Evolutionary conservation across 2,113 vertebrate genomes (phyloP).

Genomic region (Microtus montanus): DNA sequence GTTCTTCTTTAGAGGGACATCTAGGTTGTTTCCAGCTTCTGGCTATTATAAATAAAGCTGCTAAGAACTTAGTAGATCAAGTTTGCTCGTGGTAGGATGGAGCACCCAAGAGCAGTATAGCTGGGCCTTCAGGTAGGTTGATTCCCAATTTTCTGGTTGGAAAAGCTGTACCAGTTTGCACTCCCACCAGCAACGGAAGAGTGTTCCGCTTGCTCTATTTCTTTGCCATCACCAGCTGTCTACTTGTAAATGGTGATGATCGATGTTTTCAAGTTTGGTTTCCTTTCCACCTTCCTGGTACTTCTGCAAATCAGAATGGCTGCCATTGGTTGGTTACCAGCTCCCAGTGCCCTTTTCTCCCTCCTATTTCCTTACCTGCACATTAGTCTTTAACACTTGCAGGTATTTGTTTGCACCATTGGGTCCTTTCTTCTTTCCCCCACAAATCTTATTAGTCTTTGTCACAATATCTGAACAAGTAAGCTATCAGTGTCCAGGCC

Average conservation of each 20-base stretch:
- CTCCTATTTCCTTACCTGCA: background rate
- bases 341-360: background rate
- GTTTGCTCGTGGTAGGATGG: background rate
- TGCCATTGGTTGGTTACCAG: background rate
- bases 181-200: background rate
- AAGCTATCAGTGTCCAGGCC: constrained; percentile 27
- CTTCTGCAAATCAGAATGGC: background rate
- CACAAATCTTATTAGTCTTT: background rate
- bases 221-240: background rate
- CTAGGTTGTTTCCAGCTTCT: background rate
- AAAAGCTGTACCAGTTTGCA: background rate
- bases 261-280: constrained; percentile 27
- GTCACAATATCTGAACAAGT: constrained; percentile 34
- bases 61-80: background rate
- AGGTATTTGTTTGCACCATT: background rate
- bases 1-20: background rate
- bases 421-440: background rate
- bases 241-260: background rate
- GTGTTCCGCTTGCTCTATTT: background rate
- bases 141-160: background rate
- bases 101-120: background rate
- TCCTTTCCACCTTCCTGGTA: background rate
- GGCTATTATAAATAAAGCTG: background rate
- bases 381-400: background rate
- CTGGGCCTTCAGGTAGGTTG: background rate